phyloP scores from a whole-genome alignment of 2,888 invertebrate species.

The Lithophane semibrunnea region DNA sequence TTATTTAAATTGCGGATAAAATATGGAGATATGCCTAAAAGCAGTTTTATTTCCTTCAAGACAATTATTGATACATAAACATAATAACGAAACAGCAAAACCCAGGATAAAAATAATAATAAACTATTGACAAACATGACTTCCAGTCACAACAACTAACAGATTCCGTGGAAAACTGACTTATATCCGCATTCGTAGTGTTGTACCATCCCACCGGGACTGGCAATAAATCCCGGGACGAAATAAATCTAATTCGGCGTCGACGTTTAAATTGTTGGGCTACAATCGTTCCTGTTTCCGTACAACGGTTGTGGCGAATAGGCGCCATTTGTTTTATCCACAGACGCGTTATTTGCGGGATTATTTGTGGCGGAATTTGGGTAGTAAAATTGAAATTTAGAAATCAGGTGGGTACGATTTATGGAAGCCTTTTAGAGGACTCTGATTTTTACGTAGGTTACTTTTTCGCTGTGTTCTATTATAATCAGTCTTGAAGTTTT shows the following conservation, averaged over 20 bases:
- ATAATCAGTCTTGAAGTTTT: not conserved
- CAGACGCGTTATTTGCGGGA: constrained; percentile 60
- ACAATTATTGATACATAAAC: not conserved
- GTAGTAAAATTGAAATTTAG: constrained; percentile 57
- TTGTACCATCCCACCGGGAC: constrained; percentile 53
- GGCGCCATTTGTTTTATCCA: constrained; percentile 62
- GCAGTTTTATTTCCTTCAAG: not conserved
- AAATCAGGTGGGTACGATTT: constrained; percentile 57
- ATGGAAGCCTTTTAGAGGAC: not conserved
- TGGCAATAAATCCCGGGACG: constrained; percentile 79
- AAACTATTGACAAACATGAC: constrained; percentile 6
- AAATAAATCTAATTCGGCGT: constrained; percentile 87
- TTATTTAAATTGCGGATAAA: not conserved
- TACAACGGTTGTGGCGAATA: constrained; percentile 61
- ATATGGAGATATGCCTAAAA: not conserved
- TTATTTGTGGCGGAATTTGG: constrained; percentile 62
- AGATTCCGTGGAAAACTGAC: constrained; percentile 51
- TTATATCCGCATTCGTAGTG: constrained; percentile 49
- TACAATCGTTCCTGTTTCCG: constrained; percentile 75
- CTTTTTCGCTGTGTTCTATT: not conserved
- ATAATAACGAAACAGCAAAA: not conserved
- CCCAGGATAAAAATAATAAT: not conserved
- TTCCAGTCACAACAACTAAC: constrained; percentile 36
- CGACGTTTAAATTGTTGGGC: constrained; percentile 82
- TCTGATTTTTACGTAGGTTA: not conserved